These are phyloP conservation scores for Tinamus major DNA, from an alignment of 2,797 vertebrate genomes.

Conservation along the genomic window DNA sequence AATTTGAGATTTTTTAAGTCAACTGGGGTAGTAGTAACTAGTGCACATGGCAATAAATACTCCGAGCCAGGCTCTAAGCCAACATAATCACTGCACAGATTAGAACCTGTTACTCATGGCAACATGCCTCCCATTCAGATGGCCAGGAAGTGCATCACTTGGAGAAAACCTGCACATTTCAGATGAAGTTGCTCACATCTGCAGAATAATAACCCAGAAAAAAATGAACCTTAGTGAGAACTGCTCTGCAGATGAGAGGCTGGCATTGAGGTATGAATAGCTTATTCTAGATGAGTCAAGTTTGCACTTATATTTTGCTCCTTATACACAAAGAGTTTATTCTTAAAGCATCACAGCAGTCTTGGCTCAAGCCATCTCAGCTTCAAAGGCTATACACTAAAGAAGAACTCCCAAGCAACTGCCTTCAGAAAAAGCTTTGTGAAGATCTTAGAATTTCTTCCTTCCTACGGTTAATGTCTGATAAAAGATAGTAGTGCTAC, in stretches of 20 bases:
- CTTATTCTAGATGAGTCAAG: constrained; percentile 61
- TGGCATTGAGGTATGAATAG: constrained; percentile 65
- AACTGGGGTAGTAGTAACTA: constrained; percentile 15
- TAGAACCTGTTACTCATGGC: constrained; percentile 56
- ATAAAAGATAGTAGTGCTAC: background rate
- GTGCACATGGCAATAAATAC: constrained; percentile 30
- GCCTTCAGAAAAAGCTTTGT: constrained; percentile 61
- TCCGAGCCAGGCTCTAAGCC: constrained; percentile 48
- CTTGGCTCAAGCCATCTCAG: constrained; percentile 60
- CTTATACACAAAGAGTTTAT: constrained; percentile 64
- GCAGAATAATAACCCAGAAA: constrained; percentile 35
- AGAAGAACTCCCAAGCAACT: constrained; percentile 50
- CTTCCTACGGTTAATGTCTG: constrained; percentile 20
- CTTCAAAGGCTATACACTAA: constrained; percentile 60
- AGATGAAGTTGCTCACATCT: constrained; percentile 64
- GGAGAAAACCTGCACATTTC: constrained; percentile 54
- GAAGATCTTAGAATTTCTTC: background rate
- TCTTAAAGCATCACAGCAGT: constrained; percentile 60
- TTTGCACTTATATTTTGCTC: constrained; percentile 65
- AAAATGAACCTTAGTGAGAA: constrained; percentile 60
- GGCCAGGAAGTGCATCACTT: constrained; percentile 60
- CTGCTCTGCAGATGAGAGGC: constrained; percentile 42
- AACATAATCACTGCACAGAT: constrained; percentile 61
- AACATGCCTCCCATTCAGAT: constrained; percentile 20
- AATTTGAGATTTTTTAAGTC: constrained; percentile 45